phyloP scores from a whole-genome alignment of 2,888 invertebrate genomes.

The Bombylius major region DNA sequence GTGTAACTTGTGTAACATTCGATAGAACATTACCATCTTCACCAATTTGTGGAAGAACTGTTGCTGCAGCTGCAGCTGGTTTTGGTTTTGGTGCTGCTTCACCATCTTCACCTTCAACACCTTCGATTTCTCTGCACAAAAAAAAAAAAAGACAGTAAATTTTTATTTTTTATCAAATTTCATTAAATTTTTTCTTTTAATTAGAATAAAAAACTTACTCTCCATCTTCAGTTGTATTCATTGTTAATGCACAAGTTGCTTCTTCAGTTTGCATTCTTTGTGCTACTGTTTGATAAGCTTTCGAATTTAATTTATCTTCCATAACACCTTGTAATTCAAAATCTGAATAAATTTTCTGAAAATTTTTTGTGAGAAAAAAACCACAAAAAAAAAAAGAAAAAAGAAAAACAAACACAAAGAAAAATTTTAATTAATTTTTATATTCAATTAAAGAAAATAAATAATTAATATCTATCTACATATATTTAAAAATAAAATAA shows the following conservation, averaged over 20 bases:
- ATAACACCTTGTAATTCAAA: conserved; percentile 98
- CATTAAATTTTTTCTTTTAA: too few relatives aligned
- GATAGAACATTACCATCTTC: conserved; percentile 56
- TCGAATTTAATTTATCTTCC: conserved; percentile 92
- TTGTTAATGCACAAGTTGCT: conserved; percentile 78
- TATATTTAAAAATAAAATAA: background rate
- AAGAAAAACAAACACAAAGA: background rate
- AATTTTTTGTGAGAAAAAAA: background rate
- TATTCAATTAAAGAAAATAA: background rate
- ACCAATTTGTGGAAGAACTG: conserved; percentile 38
- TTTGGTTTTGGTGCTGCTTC: conserved; percentile 28
- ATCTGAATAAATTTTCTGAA: conserved; percentile 95
- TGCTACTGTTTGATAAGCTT: conserved; percentile 84
- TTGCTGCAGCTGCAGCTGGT: conserved; percentile 29
- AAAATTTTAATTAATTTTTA: background rate
- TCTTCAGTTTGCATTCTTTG: conserved; percentile 95
- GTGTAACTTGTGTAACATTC: conserved; percentile 66
- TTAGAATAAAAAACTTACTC: conserved; percentile 27
- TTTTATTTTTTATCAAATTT: too few relatives aligned
- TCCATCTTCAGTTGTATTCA: conserved; percentile 64
- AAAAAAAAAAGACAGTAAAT: background rate
- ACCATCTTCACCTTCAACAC: conserved; percentile 27
- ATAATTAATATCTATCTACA: background rate
- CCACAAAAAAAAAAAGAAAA: background rate
- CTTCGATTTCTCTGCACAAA: conserved; percentile 18